phyloP scores from a whole-genome alignment of 92 coral and sea anemone species.

The Actinernus sp. region DNA sequence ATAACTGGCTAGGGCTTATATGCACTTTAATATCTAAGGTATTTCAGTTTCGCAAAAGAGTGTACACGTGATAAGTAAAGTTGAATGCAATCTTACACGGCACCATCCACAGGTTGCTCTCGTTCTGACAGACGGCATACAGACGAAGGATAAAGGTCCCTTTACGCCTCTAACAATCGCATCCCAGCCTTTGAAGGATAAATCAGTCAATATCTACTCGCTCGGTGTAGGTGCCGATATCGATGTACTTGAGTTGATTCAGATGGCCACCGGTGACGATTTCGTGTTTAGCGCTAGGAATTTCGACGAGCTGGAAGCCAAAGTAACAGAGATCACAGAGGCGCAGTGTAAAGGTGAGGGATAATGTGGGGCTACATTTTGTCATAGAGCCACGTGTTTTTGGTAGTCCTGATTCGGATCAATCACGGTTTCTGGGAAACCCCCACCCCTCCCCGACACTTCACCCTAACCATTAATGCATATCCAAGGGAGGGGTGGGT shows the following conservation, averaged over 20 bases:
- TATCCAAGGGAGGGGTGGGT: too few relatives aligned
- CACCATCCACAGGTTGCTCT: conserved; percentile 13
- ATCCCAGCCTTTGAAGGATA: neutral
- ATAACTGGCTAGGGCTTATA: too few relatives aligned
- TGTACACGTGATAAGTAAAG: too few relatives aligned
- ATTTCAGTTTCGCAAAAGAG: too few relatives aligned
- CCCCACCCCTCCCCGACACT: too few relatives aligned
- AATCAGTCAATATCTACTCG: conserved; percentile 18
- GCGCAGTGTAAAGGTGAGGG: conserved; percentile 28
- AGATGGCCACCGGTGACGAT: conserved; percentile 10
- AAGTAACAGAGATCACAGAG: conserved; percentile 29
- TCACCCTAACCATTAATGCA: too few relatives aligned
- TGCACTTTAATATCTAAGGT: too few relatives aligned
- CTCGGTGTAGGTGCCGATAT: conserved; percentile 41
- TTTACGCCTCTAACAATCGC: conserved; percentile 2
- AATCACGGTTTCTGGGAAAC: too few relatives aligned
- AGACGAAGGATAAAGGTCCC: conserved; percentile 26
- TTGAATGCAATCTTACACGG: too few relatives aligned
- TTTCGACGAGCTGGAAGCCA: conserved; percentile 33
- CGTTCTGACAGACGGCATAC: conserved; percentile 47
- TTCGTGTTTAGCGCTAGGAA: conserved; percentile 29
- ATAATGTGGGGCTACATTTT: neutral
- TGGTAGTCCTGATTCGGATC: too few relatives aligned
- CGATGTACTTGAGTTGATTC: conserved; percentile 28
- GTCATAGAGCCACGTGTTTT: too few relatives aligned